These are phyloP conservation scores for Ochotona curzoniae DNA, from an alignment of 2,113 vertebrate species.

Conservation along the genomic window DNA sequence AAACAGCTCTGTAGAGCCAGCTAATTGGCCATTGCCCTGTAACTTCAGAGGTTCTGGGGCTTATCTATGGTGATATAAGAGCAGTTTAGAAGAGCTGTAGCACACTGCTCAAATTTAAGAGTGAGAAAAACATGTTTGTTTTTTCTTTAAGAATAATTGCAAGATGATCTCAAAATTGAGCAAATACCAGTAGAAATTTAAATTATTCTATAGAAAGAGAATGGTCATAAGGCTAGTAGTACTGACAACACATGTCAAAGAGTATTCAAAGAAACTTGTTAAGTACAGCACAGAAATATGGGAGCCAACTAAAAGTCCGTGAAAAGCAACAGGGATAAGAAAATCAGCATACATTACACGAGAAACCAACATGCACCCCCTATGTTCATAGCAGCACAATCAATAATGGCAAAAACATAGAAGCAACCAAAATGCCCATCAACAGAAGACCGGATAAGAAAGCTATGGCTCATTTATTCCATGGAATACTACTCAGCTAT, in stretches of 20 bases:
- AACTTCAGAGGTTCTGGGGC: neutral
- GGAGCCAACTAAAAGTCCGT: neutral
- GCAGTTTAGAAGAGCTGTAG: constrained; percentile 20
- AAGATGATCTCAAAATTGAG: constrained; percentile 11
- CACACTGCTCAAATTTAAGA: constrained; percentile 9
- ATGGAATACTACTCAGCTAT: too few relatives aligned
- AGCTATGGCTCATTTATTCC: too few relatives aligned
- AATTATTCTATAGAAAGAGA: constrained; percentile 10
- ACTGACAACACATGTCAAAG: constrained; percentile 8
- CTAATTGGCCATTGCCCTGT: too few relatives aligned
- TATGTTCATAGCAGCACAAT: too few relatives aligned
- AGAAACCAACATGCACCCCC: too few relatives aligned
- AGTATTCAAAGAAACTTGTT: constrained; percentile 3
- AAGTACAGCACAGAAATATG: neutral
- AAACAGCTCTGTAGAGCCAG: too few relatives aligned
- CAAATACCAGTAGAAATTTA: neutral
- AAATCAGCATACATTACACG: neutral
- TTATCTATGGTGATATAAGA: constrained; percentile 21
- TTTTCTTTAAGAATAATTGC: constrained; percentile 34
- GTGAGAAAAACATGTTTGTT: constrained; percentile 10
- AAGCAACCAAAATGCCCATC: too few relatives aligned
- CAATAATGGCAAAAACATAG: too few relatives aligned
- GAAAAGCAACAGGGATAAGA: neutral
- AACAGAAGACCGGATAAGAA: too few relatives aligned
- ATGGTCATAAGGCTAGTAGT: neutral